A percentile compares a stretch with the other conserved stretches of the same genome.
Evolutionary conservation across 2,888 invertebrate species (phyloP).

Genomic region (Hypomecis punctinalis): DNA sequence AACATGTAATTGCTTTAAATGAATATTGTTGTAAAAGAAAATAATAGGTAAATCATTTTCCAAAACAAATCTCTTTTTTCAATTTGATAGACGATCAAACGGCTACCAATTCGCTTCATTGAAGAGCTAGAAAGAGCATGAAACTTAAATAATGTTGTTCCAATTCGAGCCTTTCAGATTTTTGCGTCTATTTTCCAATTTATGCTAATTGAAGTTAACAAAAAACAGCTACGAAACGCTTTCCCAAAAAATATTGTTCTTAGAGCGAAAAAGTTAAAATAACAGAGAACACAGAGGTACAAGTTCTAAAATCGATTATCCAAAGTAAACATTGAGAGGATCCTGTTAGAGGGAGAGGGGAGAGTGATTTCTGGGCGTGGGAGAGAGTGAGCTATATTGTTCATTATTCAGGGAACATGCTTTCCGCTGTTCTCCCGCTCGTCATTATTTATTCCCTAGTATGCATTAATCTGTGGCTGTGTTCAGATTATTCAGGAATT

Average conservation of each 20-base stretch:
- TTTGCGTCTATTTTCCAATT: no score
- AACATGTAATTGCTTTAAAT: no score
- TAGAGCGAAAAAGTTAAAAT: conserved; percentile 1
- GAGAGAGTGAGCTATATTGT: conserved; percentile 41
- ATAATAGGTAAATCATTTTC: no score
- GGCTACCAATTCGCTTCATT: no score
- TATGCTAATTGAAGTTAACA: background rate
- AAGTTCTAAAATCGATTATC: conserved; percentile 40
- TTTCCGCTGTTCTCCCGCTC: conserved; percentile 54
- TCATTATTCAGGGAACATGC: conserved; percentile 67
- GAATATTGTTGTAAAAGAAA: no score
- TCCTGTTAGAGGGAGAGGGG: conserved; percentile 7
- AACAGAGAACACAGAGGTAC: conserved; percentile 1
- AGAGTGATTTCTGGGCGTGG: conserved; percentile 16
- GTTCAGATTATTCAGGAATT: conserved; percentile 23
- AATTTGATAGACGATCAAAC: no score
- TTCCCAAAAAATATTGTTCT: background rate
- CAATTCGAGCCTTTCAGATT: no score
- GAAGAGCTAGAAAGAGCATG: no score
- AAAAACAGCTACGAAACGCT: background rate
- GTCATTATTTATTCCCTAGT: conserved; percentile 38
- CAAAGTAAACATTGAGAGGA: conserved; percentile 30
- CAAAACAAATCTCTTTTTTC: no score
- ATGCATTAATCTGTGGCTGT: conserved; percentile 33
- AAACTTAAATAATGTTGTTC: no score